These are phyloP conservation scores for Rhinopithecus roxellana DNA, from an alignment of 2,113 vertebrate species.

Conservation along the genomic window DNA sequence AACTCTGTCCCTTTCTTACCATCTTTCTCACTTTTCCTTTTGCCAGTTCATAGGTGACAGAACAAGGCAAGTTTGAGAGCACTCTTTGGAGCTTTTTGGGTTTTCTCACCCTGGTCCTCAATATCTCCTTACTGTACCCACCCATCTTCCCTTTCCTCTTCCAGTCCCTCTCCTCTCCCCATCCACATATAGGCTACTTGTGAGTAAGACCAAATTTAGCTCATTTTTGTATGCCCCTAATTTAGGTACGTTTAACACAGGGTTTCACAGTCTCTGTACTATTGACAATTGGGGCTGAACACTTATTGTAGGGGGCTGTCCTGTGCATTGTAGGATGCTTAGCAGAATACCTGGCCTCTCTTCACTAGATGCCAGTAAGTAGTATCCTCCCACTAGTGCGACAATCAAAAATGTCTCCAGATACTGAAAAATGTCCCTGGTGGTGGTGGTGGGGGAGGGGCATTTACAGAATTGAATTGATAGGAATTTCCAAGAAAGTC, in stretches of 20 bases:
- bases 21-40: neutral
- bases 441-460: too few relatives aligned
- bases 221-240: neutral
- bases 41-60: neutral
- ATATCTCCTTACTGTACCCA: neutral
- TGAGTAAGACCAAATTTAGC: neutral
- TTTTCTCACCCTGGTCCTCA: neutral
- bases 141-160: neutral
- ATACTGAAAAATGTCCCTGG: constrained; percentile 24
- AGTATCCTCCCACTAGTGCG: neutral
- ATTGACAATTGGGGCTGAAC: neutral
- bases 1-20: neutral
- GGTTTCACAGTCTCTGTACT: neutral
- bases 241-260: constrained; percentile 17
- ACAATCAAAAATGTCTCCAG: constrained; percentile 38
- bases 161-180: neutral
- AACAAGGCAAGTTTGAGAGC: neutral
- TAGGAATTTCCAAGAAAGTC: constrained; percentile 56
- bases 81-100: neutral
- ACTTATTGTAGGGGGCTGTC: neutral
- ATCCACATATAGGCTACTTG: neutral
- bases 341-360: neutral
- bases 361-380: neutral
- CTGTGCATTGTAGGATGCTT: neutral
- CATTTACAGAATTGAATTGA: constrained; percentile 40